A percentile compares a stretch with the other conserved stretches of the same genome.
Evolutionary conservation across 2,113 vertebrate species (phyloP).

Genomic region (Equus quagga): DNA sequence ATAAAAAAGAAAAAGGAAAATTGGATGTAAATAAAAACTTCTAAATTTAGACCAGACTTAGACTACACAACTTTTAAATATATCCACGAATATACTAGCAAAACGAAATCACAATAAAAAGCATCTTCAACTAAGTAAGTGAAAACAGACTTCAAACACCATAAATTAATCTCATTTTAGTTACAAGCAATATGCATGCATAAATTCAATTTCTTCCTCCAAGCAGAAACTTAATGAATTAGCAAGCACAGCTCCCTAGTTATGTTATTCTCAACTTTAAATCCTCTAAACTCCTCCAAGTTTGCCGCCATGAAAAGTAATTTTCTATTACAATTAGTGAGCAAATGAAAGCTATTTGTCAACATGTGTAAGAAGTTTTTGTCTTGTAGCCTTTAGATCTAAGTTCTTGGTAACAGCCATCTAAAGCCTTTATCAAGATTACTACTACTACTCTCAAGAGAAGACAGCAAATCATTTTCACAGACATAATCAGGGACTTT

Average conservation of each 20-base stretch:
- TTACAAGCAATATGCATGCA: neutral
- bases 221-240: neutral
- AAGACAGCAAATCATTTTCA: neutral
- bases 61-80: neutral
- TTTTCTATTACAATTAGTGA: neutral
- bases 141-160: neutral
- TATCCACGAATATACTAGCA: neutral
- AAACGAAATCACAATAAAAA: conserved; percentile 49
- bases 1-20: neutral
- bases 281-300: neutral
- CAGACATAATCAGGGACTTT: neutral
- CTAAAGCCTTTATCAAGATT: neutral
- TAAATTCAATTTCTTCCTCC: neutral
- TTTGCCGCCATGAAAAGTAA: neutral
- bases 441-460: neutral
- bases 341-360: neutral
- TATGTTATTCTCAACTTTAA: conserved; percentile 51
- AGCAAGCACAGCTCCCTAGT: neutral
- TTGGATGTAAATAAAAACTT: neutral
- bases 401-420: neutral
- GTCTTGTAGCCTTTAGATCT: neutral
- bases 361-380: neutral
- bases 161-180: neutral
- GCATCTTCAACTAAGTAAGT: conserved; percentile 21
- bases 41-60: neutral